Base-by-base conservation (phyloP, 2,113 vertebrate genomes). In the Pachycephala philippinensis region DNA sequence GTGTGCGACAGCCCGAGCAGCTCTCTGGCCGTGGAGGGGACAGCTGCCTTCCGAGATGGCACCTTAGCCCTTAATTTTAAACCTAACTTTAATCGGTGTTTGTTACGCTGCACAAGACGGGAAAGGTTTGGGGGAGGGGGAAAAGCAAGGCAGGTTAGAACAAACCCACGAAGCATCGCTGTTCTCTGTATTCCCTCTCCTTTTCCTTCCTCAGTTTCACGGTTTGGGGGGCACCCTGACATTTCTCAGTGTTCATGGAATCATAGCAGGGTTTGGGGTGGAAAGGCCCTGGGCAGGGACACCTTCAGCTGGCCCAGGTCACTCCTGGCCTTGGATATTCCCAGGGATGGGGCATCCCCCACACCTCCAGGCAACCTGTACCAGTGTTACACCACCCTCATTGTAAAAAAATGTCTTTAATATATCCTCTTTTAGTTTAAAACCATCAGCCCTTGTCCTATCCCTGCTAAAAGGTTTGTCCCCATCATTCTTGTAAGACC, bases 11-110 rank as follows among this genome's bases (percentile, higher is more conserved):
- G 90, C 82, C 80, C 7, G 16, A 88, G 95, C 95, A 90, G 96
- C 90, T 93, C 93, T 50, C 75, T 42, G 87, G 33, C 71, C 49
- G 3, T 4, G 86, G 47, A 90, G 89, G 87, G 80, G 82, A 75
- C 91, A n/a, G 89, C 92, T 95, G 87, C 78, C 88, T 76, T 80
- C 87, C 13, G 80, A 84, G 88, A 95, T 66, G 87, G 92, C 89
- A 96, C 77, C 91, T 89, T 92, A 91, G 93, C 74, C 85, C 60
- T 95, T 44, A 71, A 90, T 83, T 94, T 81, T 52, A 78, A 92
- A 89, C 80, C 89, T 68, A 4, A 4, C 64, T 94, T 84, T 78
- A 68, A 63, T 54, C 94, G 18, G 86, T 82, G 93, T 86, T 94
- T 61, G 50, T 85, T 72, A 79, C 42, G 30, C 85, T 95, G 96